These are phyloP conservation scores for Odocoileus hemionus DNA, from an alignment of 2,113 vertebrate genomes.

Conservation along the genomic window DNA sequence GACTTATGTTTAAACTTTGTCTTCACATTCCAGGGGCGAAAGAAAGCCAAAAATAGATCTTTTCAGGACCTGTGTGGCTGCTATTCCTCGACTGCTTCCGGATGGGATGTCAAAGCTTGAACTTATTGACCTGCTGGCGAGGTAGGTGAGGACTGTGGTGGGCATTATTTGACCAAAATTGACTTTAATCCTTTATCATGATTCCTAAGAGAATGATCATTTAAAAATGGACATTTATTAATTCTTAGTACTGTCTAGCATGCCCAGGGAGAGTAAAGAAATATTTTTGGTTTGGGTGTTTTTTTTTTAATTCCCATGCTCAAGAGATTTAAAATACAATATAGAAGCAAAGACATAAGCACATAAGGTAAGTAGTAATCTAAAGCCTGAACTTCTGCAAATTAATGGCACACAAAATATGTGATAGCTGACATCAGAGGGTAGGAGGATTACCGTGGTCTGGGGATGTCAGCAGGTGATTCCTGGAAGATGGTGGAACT, in stretches of 20 bases:
- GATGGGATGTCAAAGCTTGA: conserved; percentile 99
- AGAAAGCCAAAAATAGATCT: conserved; percentile 99
- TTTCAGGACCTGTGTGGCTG: conserved; percentile 97
- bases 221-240: background rate
- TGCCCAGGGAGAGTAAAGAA: background rate
- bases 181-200: background rate
- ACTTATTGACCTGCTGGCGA: conserved; percentile 94
- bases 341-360: background rate
- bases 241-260: background rate
- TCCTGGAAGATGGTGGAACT: background rate
- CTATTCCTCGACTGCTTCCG: conserved; percentile 96
- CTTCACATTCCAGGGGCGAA: conserved; percentile 88
- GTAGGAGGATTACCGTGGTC: background rate
- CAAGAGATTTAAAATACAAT: background rate
- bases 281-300: background rate
- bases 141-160: conserved; percentile 78
- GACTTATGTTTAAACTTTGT: conserved; percentile 41
- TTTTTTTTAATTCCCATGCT: background rate
- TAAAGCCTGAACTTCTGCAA: background rate
- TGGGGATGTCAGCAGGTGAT: background rate
- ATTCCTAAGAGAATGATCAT: background rate
- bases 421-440: background rate
- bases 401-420: background rate
- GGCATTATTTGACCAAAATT: background rate
- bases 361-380: background rate